Conservation (phyloP, 2,797 vertebrate species). For the Pangasius macronema region DNA sequence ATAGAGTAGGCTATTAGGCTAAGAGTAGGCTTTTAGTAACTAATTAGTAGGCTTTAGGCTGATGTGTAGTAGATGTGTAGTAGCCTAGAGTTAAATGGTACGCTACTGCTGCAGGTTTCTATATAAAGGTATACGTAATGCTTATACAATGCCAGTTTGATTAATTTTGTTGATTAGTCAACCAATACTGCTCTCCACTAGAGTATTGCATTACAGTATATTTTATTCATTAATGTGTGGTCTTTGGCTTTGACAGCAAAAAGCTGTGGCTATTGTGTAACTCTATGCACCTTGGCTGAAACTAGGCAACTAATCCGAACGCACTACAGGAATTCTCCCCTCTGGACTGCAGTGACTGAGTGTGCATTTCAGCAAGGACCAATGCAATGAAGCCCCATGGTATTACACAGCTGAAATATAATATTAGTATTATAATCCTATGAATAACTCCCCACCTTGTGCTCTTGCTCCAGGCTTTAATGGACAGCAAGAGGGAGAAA, state of each 20-base stretch:
- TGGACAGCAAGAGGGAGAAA: constrained; percentile 2
- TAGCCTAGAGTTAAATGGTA: not conserved
- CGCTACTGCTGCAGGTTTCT: not conserved
- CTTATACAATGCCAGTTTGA: not conserved
- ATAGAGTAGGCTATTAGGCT: too few relatives aligned
- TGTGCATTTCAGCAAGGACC: constrained; percentile 41
- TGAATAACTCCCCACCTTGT: constrained; percentile 22
- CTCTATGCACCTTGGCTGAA: constrained; percentile 26
- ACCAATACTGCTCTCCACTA: not conserved
- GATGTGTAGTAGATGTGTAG: too few relatives aligned
- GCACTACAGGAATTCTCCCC: constrained; percentile 17
- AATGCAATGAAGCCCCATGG: constrained; percentile 32
- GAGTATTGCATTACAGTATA: constrained; percentile 19
- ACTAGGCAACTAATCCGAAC: constrained; percentile 6
- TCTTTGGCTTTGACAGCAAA: constrained; percentile 17
- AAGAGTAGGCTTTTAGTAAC: too few relatives aligned
- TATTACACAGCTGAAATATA: constrained; percentile 49
- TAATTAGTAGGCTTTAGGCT: too few relatives aligned
- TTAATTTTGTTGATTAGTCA: constrained; percentile 1
- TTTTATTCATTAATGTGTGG: constrained; percentile 41
- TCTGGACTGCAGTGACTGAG: constrained; percentile 30
- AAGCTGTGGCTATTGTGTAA: constrained; percentile 32
- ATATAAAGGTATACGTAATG: not conserved
- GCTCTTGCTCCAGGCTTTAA: constrained; percentile 3
- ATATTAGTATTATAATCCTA: constrained; percentile 45